phyloP scores from a whole-genome alignment of 1,140 invertebrate genomes.

The Diploscapter pachys region DNA sequence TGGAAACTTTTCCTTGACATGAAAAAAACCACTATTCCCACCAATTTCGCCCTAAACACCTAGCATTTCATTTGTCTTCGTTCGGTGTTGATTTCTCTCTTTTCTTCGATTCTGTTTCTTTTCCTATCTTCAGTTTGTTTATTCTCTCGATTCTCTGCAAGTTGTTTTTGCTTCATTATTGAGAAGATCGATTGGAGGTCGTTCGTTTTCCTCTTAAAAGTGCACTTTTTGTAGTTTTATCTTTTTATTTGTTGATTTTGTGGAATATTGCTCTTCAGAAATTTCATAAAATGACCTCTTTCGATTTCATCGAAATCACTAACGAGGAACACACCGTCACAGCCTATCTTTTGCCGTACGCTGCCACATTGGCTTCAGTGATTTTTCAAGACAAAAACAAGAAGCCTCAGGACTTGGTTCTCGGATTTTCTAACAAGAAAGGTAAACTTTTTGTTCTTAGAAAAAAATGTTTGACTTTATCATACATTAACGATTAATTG shows the following conservation, averaged over 20 bases:
- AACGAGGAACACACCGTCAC: constrained; percentile 9
- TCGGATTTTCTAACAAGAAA: constrained; percentile 12
- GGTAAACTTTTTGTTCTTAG: neutral
- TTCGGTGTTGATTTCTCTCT: no score
- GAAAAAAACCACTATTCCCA: no score
- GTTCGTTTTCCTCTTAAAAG: no score
- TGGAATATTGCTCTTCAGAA: neutral
- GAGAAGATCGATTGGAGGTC: no score
- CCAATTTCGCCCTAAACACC: no score
- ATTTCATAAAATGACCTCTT: neutral
- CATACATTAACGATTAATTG: neutral
- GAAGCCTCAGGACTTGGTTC: constrained; percentile 8
- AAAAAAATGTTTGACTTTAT: neutral
- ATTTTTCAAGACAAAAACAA: constrained; percentile 11
- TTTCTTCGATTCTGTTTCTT: no score
- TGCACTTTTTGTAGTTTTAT: neutral
- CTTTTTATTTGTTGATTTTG: neutral
- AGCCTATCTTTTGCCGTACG: constrained; percentile 5
- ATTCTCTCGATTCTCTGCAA: no score
- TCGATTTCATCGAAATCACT: constrained; percentile 13
- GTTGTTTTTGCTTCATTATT: no score
- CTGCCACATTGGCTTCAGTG: constrained; percentile 2
- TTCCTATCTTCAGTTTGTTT: no score
- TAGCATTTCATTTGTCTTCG: no score
- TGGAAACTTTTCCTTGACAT: no score